Base-by-base conservation (phyloP, 64 coral and sea anemone species). In the Porites lutea region DNA sequence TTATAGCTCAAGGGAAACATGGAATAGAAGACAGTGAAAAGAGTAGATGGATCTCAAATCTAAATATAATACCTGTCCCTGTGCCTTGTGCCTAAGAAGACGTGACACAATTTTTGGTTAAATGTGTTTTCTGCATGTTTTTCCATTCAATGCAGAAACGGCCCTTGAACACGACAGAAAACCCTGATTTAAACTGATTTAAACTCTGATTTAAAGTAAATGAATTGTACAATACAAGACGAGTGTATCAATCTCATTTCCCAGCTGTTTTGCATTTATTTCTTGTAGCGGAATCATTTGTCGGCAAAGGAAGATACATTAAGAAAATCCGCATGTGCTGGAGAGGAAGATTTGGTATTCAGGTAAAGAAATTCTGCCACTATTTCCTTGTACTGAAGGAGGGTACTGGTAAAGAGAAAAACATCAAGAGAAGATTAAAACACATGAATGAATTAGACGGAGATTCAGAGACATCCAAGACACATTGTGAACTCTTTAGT, bases 331-430 rank as follows among this genome's bases (percentile, higher is more conserved):
- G 95, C 43, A 90, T 90, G 61, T 92, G 94, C 14, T 92, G 88
- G 5, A 61, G 82, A 60, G 95, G 95, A 75, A 79, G 95, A 58
- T 83, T 83, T 82, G 95, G 95, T 10, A 88, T 94, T 1, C 82
- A 90, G 66, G 77, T 88, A n/a, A 72, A 77, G 53, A 93, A 97
- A 48, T 97, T 79, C 82, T 93, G 88, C 4, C 92, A 97, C n/a
- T 97, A 97, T 57, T 97, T 94, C 68, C 13, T 97, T 43, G 92
- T 97, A 22, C 88, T 97, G 49, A 92, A 91, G 91, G 95, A 97
- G 64, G 95, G 95, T 19, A 89, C 88, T 7, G 79, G 54, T 0
- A 76, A 62, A 15, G 88, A 88, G 60, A 97, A 94, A 65, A 97
- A 94, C 68, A 79, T 90, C 73, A 89, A 85, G 14, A 78, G 92